Evolutionary conservation across 1,140 invertebrate genomes (phyloP), one percentile per base, ranked within the genome.

Genomic region (Idris sp.): DNA sequence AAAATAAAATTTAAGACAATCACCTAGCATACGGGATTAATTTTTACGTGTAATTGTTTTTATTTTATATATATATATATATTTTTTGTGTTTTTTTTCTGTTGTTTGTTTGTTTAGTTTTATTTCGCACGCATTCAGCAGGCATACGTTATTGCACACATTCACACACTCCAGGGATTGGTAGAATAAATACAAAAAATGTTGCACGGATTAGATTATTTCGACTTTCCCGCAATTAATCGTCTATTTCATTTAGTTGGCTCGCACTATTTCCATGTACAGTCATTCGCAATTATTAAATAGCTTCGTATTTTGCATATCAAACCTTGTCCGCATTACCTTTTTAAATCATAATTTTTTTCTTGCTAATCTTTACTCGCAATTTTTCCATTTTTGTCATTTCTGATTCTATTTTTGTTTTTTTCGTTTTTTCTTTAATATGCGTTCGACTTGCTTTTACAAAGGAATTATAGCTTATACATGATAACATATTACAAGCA

Each of bases 381-480:
- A 22, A 22, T 22, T 6, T 2, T 2, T 22, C 19, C 19, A 22
- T 22, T 22, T 2, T 4, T 22, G 6, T 22, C 19, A 22, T 22
- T n/a, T n/a, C 19, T 22, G 19, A 22, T 22, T n/a, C n/a, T 40
- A 10, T 46, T 22, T 33, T 62, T 72, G 41, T 46, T 68, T 41
- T 68, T 59, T 54, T 69, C 62, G 69, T 65, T 79, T 19, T 5
- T 51, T 38, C n/a, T n/a, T n/a, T n/a, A n/a, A n/a, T n/a, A n/a
- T n/a, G n/a, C n/a, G n/a, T n/a, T n/a, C n/a, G n/a, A n/a, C n/a
- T n/a, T 71, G 72, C 2, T 35, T 25, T 30, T 19, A 38, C 25
- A 72, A 79, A 84, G 79, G 26, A 77, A 80, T 54, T 40, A 19
- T 65, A 65, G 46, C 30, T 54, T 49, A 54, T 38, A 54, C 19